Evolutionary conservation across 30 jellyfish, hydroid and myxozoan genomes (phyloP).

Genomic region (Clytia hemisphaerica): DNA sequence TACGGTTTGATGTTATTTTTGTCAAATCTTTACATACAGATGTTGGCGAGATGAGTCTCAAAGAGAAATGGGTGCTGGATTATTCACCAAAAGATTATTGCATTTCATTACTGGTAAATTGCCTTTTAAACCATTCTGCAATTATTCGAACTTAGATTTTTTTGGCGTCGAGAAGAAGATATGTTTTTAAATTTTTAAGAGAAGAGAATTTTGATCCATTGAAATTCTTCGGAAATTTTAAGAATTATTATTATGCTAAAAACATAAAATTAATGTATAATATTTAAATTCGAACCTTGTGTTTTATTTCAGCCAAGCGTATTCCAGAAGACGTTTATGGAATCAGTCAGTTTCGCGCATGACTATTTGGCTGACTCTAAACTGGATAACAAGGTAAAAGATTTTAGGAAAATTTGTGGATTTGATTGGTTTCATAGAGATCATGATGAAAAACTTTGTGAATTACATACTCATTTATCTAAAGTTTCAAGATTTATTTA

Average conservation of each 20-base stretch:
- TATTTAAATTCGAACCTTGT: too few relatives aligned
- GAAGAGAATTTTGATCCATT: too few relatives aligned
- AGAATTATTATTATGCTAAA: too few relatives aligned
- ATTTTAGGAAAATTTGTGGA: background rate
- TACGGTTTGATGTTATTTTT: too few relatives aligned
- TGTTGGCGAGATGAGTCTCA: constrained; percentile 21
- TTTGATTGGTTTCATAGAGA: background rate
- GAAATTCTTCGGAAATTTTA: too few relatives aligned
- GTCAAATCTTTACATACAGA: constrained; percentile 23
- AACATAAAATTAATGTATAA: too few relatives aligned
- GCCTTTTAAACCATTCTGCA: background rate
- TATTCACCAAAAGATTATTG: constrained; percentile 50
- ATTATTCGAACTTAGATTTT: too few relatives aligned
- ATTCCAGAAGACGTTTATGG: constrained; percentile 59
- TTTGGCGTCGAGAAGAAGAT: too few relatives aligned
- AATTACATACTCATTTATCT: background rate
- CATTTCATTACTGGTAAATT: constrained; percentile 57
- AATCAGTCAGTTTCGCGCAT: constrained; percentile 49
- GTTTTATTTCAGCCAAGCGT: constrained; percentile 48
- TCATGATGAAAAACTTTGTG: background rate
- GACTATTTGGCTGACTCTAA: constrained; percentile 59
- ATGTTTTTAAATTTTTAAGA: too few relatives aligned
- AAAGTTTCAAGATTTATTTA: background rate
- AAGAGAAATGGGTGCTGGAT: constrained; percentile 60
- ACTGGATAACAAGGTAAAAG: constrained; percentile 42